These are phyloP conservation scores for Leptinotarsa texana DNA, from an alignment of 1,140 invertebrate genomes.

Conservation along the genomic window DNA sequence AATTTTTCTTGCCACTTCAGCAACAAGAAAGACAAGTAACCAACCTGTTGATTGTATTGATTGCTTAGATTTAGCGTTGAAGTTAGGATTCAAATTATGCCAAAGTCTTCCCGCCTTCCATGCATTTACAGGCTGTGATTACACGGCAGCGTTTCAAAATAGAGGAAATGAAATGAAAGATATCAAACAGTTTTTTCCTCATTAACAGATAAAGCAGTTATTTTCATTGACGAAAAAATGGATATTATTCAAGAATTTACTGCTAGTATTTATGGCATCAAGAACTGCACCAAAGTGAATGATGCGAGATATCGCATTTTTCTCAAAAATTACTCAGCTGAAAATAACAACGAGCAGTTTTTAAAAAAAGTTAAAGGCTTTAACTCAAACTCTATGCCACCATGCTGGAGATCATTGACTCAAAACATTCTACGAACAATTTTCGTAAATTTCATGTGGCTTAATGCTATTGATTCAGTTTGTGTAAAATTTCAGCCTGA, in stretches of 20 bases:
- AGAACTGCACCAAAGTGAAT: constrained; percentile 43
- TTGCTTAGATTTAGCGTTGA: constrained; percentile 43
- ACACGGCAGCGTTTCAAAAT: constrained; percentile 49
- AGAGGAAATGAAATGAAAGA: constrained; percentile 52
- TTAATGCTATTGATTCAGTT: not conserved
- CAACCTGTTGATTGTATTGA: constrained; percentile 41
- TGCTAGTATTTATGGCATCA: constrained; percentile 26
- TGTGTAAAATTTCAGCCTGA: not conserved
- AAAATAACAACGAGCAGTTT: constrained; percentile 15
- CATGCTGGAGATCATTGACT: not conserved
- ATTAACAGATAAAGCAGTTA: constrained; percentile 21
- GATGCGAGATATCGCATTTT: constrained; percentile 4
- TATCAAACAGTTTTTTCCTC: constrained; percentile 49
- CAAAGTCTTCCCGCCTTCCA: constrained; percentile 46
- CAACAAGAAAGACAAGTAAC: constrained; percentile 32
- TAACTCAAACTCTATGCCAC: not conserved
- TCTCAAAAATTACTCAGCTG: constrained; percentile 33
- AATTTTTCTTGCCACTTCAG: constrained; percentile 41
- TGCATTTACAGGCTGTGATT: constrained; percentile 52
- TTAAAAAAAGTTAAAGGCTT: constrained; percentile 37
- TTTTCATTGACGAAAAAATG: constrained; percentile 29
- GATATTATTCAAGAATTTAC: constrained; percentile 26
- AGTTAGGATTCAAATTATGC: constrained; percentile 40
- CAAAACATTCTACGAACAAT: not conserved
- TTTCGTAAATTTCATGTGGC: not conserved